Percentiles rank a stretch among this genome's conserved stretches.
phyloP scores from a whole-genome alignment of 2,888 invertebrate genomes.

The Azorinus chamasolen region DNA sequence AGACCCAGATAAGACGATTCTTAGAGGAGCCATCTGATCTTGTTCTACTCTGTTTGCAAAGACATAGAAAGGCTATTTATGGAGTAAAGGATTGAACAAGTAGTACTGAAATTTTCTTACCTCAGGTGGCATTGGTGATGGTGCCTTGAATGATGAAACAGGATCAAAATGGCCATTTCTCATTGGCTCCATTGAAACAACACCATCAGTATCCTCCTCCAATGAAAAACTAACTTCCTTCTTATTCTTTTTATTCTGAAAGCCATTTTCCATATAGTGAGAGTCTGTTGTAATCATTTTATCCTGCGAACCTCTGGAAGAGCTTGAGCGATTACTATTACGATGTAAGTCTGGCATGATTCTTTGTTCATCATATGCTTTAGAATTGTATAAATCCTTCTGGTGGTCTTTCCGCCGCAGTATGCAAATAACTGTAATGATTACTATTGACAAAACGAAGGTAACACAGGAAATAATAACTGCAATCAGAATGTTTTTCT shows the following conservation, averaged over 20 bases:
- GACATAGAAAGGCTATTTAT: too few relatives aligned
- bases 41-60: too few relatives aligned
- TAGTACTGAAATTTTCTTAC: conserved; percentile 27
- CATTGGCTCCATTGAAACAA: conserved; percentile 39
- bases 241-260: conserved; percentile 50
- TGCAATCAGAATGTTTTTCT: conserved; percentile 66
- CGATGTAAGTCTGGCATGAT: conserved; percentile 63
- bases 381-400: conserved; percentile 61
- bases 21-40: too few relatives aligned
- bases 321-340: conserved; percentile 67
- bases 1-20: too few relatives aligned
- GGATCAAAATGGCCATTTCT: conserved; percentile 47
- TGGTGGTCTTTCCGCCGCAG: conserved; percentile 62
- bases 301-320: conserved; percentile 68
- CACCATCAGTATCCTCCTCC: conserved; percentile 53
- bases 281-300: conserved; percentile 55
- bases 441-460: conserved; percentile 65
- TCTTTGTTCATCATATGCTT: conserved; percentile 68
- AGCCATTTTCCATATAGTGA: conserved; percentile 33
- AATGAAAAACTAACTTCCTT: conserved; percentile 70
- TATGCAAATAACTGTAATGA: conserved; percentile 64
- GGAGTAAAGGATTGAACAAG: too few relatives aligned
- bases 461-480: conserved; percentile 69
- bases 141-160: conserved; percentile 54
- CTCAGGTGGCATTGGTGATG: conserved; percentile 47